Evolutionary conservation across 2,888 invertebrate genomes (phyloP).

Genomic region (Acanthoscelides obtectus): DNA sequence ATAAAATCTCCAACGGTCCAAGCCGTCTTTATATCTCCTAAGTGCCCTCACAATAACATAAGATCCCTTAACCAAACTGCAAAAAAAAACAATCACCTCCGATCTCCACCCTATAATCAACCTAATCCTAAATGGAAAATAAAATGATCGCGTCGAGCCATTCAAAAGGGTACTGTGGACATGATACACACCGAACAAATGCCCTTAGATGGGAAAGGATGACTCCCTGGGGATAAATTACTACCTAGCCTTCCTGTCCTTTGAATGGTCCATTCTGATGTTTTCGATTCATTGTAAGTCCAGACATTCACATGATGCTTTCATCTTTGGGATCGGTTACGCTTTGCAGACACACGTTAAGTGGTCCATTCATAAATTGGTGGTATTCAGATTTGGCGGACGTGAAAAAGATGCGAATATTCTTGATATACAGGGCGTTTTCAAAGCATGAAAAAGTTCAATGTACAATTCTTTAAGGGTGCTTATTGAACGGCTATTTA

Average conservation of each 20-base stretch:
- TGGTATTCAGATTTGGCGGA: neutral
- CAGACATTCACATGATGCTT: neutral
- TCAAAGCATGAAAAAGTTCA: too few species aligned
- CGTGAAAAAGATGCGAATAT: too few species aligned
- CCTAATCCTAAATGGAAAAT: neutral
- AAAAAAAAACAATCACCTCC: neutral
- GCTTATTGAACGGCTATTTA: too few species aligned
- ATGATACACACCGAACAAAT: neutral
- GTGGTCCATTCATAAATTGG: neutral
- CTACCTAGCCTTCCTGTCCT: constrained; percentile 30
- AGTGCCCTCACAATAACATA: neutral
- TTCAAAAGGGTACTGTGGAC: neutral
- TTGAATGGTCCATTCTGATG: neutral
- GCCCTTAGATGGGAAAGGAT: constrained; percentile 26
- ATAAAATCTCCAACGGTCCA: too few species aligned
- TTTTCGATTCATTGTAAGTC: neutral
- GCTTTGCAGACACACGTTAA: neutral
- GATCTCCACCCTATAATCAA: neutral
- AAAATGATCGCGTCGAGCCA: neutral
- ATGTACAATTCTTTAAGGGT: too few species aligned
- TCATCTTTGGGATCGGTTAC: neutral
- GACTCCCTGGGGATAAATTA: constrained; percentile 37
- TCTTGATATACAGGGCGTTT: too few species aligned
- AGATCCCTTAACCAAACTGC: neutral
- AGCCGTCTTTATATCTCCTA: too few species aligned